Percentiles rank a stretch among this genome's conserved stretches.
These are phyloP conservation scores for human (Homo sapiens) DNA, from an alignment of 2,113 vertebrate genomes.

Conservation along the genomic window DNA sequence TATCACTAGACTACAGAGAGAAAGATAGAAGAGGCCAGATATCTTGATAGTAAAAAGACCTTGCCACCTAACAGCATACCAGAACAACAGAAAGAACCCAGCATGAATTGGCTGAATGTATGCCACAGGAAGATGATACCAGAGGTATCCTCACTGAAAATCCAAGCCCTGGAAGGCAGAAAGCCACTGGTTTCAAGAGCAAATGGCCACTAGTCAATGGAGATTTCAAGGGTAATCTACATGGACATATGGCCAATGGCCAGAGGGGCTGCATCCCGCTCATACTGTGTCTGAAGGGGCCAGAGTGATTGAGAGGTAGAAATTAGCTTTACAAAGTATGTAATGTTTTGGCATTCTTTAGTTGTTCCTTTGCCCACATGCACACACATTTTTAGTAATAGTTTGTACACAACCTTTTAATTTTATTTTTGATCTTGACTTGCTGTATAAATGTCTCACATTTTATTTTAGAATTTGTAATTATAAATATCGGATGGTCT, in stretches of 20 bases:
- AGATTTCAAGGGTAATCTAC: background rate
- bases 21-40: background rate
- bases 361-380: background rate
- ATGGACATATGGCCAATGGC: background rate
- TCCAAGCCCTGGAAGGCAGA: background rate
- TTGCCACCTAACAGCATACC: background rate
- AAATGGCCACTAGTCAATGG: background rate
- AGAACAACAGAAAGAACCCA: background rate
- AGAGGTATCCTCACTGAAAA: rapidly evolving
- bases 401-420: background rate
- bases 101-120: rapidly evolving
- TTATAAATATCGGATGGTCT: background rate
- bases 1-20: background rate
- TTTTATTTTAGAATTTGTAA: background rate
- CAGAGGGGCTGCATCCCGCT: background rate
- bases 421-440: background rate
- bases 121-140: rapidly evolving
- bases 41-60: background rate
- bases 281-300: background rate
- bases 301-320: background rate
- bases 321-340: background rate
- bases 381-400: background rate
- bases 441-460: background rate
- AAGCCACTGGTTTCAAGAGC: background rate
- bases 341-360: background rate